Evolutionary conservation across 1,140 invertebrate species (phyloP).

Genomic region (Panagrolaimus sp.): DNA sequence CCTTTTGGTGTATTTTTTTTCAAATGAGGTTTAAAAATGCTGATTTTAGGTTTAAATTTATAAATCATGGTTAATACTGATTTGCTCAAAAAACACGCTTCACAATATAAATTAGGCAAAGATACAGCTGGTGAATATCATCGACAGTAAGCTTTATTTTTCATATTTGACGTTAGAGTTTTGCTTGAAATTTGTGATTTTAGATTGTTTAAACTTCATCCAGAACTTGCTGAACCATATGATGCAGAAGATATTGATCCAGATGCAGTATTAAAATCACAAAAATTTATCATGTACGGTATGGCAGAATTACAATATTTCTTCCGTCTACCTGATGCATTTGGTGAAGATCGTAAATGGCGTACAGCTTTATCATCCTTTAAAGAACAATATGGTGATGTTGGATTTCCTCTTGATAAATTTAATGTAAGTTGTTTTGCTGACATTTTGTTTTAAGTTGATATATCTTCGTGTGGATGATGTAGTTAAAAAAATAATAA

Average conservation of each 20-base stretch:
- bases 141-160: conserved; percentile 37
- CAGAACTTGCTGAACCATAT: conserved; percentile 41
- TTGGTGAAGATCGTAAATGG: conserved; percentile 44
- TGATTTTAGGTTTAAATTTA: neutral
- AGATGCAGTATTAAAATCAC: conserved; percentile 30
- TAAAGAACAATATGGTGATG: conserved; percentile 49
- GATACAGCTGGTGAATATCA: conserved; percentile 44
- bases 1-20: too few relatives aligned
- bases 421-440: conserved; percentile 44
- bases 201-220: conserved; percentile 43
- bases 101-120: conserved; percentile 44
- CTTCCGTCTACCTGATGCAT: conserved; percentile 35
- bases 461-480: too few relatives aligned
- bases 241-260: conserved; percentile 50
- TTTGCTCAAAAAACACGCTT: conserved; percentile 38
- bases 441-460: too few relatives aligned
- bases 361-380: conserved; percentile 41
- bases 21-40: neutral
- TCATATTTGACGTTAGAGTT: neutral
- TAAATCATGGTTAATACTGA: conserved; percentile 31
- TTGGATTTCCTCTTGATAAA: conserved; percentile 33
- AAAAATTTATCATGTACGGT: conserved; percentile 47
- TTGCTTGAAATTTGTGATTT: conserved; percentile 2
- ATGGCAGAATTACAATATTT: conserved; percentile 36
- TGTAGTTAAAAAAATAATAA: too few relatives aligned